These are phyloP conservation scores for Aeoliscus strigatus DNA, from an alignment of 2,797 vertebrate genomes.

Conservation along the genomic window DNA sequence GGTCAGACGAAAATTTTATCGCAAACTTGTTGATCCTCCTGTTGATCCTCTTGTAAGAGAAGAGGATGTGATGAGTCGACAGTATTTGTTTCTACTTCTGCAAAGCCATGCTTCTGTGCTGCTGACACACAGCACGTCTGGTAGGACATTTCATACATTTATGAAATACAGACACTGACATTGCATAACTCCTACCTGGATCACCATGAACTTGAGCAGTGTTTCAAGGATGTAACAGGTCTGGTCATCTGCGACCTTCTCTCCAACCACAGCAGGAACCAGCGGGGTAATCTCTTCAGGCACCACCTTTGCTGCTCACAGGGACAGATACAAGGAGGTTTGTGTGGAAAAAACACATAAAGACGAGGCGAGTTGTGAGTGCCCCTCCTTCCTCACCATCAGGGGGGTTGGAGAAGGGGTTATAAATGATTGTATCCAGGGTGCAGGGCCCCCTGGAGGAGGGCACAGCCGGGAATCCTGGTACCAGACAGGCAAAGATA, in stretches of 20 bases:
- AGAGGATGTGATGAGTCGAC: too few species aligned
- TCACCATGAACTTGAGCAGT: conserved; percentile 93
- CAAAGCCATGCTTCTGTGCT: too few species aligned
- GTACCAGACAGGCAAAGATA: conserved; percentile 94
- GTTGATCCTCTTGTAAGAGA: too few species aligned
- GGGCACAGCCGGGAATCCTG: conserved; percentile 88
- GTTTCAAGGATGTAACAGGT: conserved; percentile 94
- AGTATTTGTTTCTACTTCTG: too few species aligned
- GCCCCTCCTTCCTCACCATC: conserved; percentile 81
- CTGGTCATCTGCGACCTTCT: conserved; percentile 91
- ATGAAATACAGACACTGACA: too few species aligned
- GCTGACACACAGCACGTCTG: too few species aligned
- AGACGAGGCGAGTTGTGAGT: not conserved
- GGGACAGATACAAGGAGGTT: conserved; percentile 16
- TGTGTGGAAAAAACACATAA: too few species aligned
- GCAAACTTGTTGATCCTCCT: too few species aligned
- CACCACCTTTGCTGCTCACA: conserved; percentile 84
- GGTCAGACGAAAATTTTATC: too few species aligned
- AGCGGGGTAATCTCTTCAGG: conserved; percentile 95
- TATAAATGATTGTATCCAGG: conserved; percentile 91
- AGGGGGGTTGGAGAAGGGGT: conserved; percentile 71
- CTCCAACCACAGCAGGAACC: conserved; percentile 85
- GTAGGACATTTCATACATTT: too few species aligned
- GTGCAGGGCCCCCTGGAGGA: conserved; percentile 90
- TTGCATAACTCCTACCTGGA: too few species aligned